These are phyloP conservation scores for Heterotilapia buettikoferi DNA, from an alignment of 2,113 vertebrate species.

Conservation along the genomic window DNA sequence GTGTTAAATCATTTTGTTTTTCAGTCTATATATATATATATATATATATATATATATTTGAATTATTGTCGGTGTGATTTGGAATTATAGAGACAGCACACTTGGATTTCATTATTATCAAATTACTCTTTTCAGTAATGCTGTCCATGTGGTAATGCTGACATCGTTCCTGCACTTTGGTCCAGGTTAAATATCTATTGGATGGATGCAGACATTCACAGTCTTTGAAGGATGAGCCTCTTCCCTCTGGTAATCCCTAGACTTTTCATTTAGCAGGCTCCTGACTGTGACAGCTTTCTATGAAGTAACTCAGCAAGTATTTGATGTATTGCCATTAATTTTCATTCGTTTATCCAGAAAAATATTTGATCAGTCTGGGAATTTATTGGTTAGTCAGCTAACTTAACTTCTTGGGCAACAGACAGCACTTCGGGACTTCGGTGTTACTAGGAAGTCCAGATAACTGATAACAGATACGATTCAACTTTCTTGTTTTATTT, in stretches of 20 bases:
- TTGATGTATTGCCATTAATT: neutral
- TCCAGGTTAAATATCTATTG: neutral
- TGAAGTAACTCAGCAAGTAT: neutral
- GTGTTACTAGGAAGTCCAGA: neutral
- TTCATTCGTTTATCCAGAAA: neutral
- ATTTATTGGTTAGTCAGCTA: neutral
- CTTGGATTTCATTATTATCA: neutral
- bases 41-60: accelerated
- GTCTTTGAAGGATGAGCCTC: neutral
- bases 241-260: neutral
- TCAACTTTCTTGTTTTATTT: neutral
- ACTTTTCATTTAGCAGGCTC: neutral
- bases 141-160: neutral
- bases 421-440: neutral
- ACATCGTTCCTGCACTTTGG: neutral
- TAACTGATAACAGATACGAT: neutral
- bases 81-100: neutral
- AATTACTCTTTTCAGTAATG: neutral
- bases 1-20: neutral
- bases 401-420: neutral
- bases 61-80: neutral
- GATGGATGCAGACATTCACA: neutral
- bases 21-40: accelerated
- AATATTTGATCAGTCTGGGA: neutral
- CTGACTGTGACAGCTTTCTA: neutral